Evolutionary conservation across 2,888 invertebrate species (phyloP), one percentile per base, ranked within the genome.

Genomic region (Patella pellucida): DNA sequence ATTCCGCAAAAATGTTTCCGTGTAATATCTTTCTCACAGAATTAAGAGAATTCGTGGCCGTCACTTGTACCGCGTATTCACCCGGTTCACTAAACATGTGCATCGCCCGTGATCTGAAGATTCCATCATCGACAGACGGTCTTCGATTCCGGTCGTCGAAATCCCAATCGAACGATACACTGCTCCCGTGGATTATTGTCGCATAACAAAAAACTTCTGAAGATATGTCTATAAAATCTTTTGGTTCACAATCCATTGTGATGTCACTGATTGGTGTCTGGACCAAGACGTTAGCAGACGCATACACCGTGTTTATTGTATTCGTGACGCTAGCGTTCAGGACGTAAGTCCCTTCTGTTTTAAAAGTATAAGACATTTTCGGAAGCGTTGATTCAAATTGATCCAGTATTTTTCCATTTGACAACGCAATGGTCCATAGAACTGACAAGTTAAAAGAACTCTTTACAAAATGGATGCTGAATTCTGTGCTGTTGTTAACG

Each of bases 151-250:
- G 19, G 27, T 82, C 80, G 2, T 77, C 73, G 23, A 86, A 81
- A 54, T 75, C 76, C 87, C 87, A 87, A 9, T 69, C 73, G 78
- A 87, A 89, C 3, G 76, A 75, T 15, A 85, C 82, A 79, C 87
- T 80, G 7, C 82, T 85, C 2, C 89, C 89, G 7, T 73, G 56
- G 7, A 73, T 52, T 1, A 88, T 80, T 9, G 79, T 70, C 11
- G 87, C 88, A 9, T 62, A 73, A 68, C 87, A 87, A 3, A 52
- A 62, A 15, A 87, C 11, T 23, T 79, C 77, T 19, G 79, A 74
- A 27, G 81, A 82, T 3, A 81, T 79, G 12, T 62, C 41, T 15
- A 84, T 71, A 68, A 76, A 79, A 7, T 76, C 69, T 9, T 77
- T 68, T 11, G 75, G 74, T 7, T 54, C 56, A 76, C 86, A 86